Evolutionary conservation across 2,888 invertebrate species (phyloP).

Genomic region (Pollenia angustigena): DNA sequence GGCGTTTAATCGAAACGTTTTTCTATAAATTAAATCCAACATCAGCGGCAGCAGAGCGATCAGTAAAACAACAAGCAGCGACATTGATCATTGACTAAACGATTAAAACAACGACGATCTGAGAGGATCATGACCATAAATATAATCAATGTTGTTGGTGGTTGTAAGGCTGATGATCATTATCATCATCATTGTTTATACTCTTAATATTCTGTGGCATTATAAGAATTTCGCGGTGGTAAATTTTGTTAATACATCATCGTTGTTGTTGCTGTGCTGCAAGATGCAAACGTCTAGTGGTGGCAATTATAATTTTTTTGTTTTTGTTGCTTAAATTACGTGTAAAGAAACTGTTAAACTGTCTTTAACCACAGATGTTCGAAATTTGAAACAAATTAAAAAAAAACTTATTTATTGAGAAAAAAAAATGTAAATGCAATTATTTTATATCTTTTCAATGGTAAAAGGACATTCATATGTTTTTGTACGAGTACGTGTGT

Average conservation of each 20-base stretch:
- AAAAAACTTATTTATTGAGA: slow-evolving; percentile 45
- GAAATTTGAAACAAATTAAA: slow-evolving; percentile 59
- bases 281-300: slow-evolving; percentile 47
- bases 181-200: slow-evolving; percentile 28
- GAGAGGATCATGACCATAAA: slow-evolving; percentile 39
- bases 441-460: slow-evolving; percentile 64
- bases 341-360: slow-evolving; percentile 61
- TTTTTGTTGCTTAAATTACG: background rate
- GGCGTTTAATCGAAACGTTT: slow-evolving; percentile 71
- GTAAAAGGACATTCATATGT: slow-evolving; percentile 67
- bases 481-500: background rate
- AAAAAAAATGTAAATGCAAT: slow-evolving; percentile 67
- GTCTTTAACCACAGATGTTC: slow-evolving; percentile 70
- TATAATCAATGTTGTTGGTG: slow-evolving; percentile 44
- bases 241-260: slow-evolving; percentile 42
- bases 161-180: background rate
- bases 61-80: slow-evolving; percentile 29
- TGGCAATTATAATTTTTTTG: slow-evolving; percentile 64
- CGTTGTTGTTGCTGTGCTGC: slow-evolving; percentile 38
- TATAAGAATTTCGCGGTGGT: slow-evolving; percentile 68
- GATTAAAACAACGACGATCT: slow-evolving; percentile 53
- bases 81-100: slow-evolving; percentile 70
- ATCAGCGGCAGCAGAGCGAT: slow-evolving; percentile 48
- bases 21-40: slow-evolving; percentile 37
- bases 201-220: slow-evolving; percentile 36